These are phyloP conservation scores for Anoplophora glabripennis DNA, from an alignment of 1,140 invertebrate species.

Conservation along the genomic window DNA sequence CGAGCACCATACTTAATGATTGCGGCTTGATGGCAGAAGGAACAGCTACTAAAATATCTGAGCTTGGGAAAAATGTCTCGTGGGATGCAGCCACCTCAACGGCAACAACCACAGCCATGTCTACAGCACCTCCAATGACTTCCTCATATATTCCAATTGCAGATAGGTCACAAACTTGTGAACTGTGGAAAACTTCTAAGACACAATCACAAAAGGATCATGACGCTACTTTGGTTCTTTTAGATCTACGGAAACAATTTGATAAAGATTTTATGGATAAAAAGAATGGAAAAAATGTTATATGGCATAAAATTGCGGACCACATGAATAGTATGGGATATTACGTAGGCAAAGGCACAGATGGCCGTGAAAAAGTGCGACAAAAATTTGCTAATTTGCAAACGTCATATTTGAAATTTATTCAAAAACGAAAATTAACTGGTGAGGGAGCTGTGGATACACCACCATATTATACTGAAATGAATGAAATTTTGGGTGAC, in stretches of 20 bases:
- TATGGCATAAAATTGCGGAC: conserved; percentile 5
- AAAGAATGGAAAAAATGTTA: conserved; percentile 1
- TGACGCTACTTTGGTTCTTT: neutral
- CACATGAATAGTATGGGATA: conserved; percentile 11
- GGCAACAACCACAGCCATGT: no score
- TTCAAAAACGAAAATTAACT: conserved; percentile 6
- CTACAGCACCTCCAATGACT: no score
- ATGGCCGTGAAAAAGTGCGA: conserved; percentile 1
- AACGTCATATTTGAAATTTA: conserved; percentile 5
- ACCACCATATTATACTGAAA: conserved; percentile 9
- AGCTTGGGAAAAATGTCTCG: no score
- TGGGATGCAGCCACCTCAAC: no score
- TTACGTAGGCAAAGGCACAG: neutral
- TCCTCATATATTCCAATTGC: no score
- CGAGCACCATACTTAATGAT: no score
- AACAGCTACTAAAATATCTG: no score
- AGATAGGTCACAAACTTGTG: no score
- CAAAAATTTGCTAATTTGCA: conserved; percentile 17
- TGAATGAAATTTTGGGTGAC: conserved; percentile 12
- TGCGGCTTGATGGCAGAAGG: no score
- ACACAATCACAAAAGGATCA: neutral
- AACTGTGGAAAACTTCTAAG: conserved; percentile 2
- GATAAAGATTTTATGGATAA: conserved; percentile 5
- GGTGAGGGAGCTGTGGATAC: conserved; percentile 5
- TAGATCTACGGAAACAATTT: conserved; percentile 5